Percentiles rank a stretch among this genome's conserved stretches.
Conservation (phyloP, 37 sponge, comb jelly and placozoan genomes). For the Diacarnus erythraeanus region DNA sequence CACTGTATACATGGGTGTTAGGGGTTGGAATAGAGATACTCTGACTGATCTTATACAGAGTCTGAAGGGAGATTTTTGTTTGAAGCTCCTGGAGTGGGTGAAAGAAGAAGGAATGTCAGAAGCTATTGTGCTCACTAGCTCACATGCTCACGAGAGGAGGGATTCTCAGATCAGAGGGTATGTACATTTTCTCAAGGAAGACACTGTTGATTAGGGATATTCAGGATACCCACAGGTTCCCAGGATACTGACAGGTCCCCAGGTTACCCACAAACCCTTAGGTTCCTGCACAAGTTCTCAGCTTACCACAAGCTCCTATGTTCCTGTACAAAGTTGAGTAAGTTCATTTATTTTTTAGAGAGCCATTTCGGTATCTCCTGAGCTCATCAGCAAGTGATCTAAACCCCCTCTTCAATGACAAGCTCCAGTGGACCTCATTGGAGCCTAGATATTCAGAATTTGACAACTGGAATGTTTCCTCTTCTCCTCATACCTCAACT, state of each 20-base stretch:
- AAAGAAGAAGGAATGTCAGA: slow-evolving; percentile 6
- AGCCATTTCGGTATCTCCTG: slow-evolving; percentile 38
- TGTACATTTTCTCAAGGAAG: background rate
- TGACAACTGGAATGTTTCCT: background rate
- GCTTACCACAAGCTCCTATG: background rate
- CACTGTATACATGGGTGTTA: background rate
- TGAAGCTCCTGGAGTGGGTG: slow-evolving; percentile 45
- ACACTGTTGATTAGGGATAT: background rate
- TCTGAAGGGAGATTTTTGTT: slow-evolving; percentile 7
- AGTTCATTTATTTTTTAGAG: background rate
- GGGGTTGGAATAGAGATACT: background rate
- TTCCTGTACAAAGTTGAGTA: background rate
- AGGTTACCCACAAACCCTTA: too few species aligned
- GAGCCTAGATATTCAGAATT: slow-evolving; percentile 21
- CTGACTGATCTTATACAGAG: slow-evolving; percentile 25
- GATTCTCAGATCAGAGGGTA: slow-evolving; percentile 59
- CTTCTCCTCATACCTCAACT: background rate
- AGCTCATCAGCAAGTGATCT: slow-evolving; percentile 9
- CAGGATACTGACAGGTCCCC: too few species aligned
- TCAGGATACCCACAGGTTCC: background rate
- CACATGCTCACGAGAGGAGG: slow-evolving; percentile 59
- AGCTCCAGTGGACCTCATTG: slow-evolving; percentile 38
- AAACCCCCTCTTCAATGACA: slow-evolving; percentile 17
- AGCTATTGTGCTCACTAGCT: slow-evolving; percentile 40
- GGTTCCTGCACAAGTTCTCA: background rate